phyloP scores from a whole-genome alignment of 2,797 vertebrate genomes.

The Falco columbarius region DNA sequence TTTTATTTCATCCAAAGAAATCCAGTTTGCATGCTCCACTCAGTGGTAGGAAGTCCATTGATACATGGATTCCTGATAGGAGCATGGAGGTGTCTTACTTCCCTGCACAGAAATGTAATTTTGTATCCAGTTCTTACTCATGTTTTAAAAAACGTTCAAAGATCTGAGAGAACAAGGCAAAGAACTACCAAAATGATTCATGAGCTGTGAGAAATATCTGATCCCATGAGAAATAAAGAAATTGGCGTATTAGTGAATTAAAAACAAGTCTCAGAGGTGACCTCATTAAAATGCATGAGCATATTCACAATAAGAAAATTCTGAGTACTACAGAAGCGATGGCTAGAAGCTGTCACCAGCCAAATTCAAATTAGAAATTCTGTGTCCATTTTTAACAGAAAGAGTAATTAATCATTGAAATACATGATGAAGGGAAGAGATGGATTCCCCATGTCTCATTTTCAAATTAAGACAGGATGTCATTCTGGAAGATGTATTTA shows the following conservation, averaged over 20 bases:
- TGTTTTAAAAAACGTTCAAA: background rate
- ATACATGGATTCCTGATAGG: background rate
- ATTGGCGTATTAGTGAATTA: constrained; percentile 10
- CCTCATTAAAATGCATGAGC: background rate
- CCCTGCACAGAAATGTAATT: background rate
- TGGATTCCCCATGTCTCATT: constrained; percentile 19
- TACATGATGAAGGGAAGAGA: constrained; percentile 1
- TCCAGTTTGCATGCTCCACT: background rate
- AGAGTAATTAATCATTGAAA: constrained; percentile 24
- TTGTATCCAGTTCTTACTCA: background rate
- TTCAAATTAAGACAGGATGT: background rate
- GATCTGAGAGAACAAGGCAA: background rate
- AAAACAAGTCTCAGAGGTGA: constrained; percentile 43
- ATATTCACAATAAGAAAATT: constrained; percentile 15
- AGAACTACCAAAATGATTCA: constrained; percentile 16
- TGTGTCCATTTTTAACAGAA: background rate
- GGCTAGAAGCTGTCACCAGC: background rate
- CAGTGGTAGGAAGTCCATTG: background rate
- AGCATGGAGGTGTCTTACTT: background rate
- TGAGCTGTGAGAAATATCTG: background rate
- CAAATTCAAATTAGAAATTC: constrained; percentile 44
- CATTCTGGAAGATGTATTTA: constrained; percentile 10
- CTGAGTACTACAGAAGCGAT: background rate
- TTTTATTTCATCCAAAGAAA: background rate
- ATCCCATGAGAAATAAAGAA: constrained; percentile 13